Evolutionary conservation across 2,113 vertebrate species (phyloP), one percentile per base, ranked within the genome.

Genomic region (Epinephelus moara): DNA sequence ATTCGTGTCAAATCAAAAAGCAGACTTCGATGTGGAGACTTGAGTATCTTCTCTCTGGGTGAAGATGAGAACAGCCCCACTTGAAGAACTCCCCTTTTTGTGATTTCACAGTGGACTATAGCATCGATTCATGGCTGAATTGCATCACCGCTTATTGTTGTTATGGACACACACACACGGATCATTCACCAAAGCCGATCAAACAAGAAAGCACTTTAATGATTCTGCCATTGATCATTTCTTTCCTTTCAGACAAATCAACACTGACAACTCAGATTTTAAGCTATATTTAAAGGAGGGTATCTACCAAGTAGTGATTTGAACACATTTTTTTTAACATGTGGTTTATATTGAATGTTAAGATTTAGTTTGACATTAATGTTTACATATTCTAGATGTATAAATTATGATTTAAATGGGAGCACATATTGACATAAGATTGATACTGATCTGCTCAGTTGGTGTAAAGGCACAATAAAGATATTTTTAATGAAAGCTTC

Each of bases 201-300:
- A 66, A 75, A 75, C 30, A 83, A 90, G 70, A 80, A 82, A 85
- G 92, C 92, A 94, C 94, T 94, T 95, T 92, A 93, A 77, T 57
- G 17, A 76, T 68, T 50, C 67, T 84, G 70, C 62, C 63, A 84
- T 76, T 67, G 47, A 77, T 81, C 42, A 53, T 72, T 42, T 75
- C 1, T 61, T 62, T 69, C 27, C 19, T 57, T 55, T 47, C 68
- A 79, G 66, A 68, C 45, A 62, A 66, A 72, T 40, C 30, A 61
- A 40, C 50, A 69, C 64, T 71, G 53, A 75, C 33, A 78, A 12
- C 55, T 68, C 40, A 72, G 33, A 80, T 70, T 37, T 62, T 62
- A 75, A 88, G 84, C 8, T 80, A 61, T 30, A 52, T 53, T 79
- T 30, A 33, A 37, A 30, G 6, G 50, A 78, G 12, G 21, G 10